Base-by-base conservation (phyloP, 2,888 invertebrate genomes). In the Eudasyphora cyanicolor region DNA sequence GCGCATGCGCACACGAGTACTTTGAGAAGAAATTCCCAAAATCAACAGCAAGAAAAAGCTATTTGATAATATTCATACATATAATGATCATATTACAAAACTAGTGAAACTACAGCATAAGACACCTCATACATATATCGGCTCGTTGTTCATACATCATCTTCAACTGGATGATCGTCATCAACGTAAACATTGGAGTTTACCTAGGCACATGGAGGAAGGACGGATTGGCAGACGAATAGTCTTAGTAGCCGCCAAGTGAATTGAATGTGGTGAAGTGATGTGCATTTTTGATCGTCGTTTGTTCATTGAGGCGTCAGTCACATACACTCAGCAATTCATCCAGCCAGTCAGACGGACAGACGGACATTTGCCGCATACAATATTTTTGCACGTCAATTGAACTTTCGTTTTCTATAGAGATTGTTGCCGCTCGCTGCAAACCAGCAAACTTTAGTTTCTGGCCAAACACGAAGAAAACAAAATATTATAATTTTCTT, bases 401-500 rank as follows among this genome's bases (percentile, higher is more conserved):
- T 84, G 84, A 84, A 84, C 84, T 84, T 84, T 84, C 84, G 84
- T 81, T 84, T 84, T 81, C 81, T 78, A 78, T 83, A 78, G 38
- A 64, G 24, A n/a, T n/a, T n/a, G n/a, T n/a, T n/a, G n/a, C n/a
- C n/a, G n/a, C n/a, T n/a, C n/a, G n/a, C n/a, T n/a, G 27, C 49
- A 27, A 14, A 19, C 17, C 7, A 32, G 8, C 38, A 35, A 38
- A 73, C 17, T 42, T 73, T 12, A 2, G 57, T 27, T 62, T 73
- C 69, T 60, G 29, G 21, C 19, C 1, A 73, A 69, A 49, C 57
- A 51, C 14, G 54, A 74, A 77, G 12, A 62, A 73, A 76, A 73
- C 57, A 76, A 70, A 21, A 76, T 62, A 77, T 70, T 74, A 62
- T 62, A 19, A 51, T 38, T 64, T 38, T 64, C 64, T 38, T 38